These are phyloP conservation scores for Aleiodes leptofemur DNA, from an alignment of 2,888 invertebrate species.

Conservation along the genomic window DNA sequence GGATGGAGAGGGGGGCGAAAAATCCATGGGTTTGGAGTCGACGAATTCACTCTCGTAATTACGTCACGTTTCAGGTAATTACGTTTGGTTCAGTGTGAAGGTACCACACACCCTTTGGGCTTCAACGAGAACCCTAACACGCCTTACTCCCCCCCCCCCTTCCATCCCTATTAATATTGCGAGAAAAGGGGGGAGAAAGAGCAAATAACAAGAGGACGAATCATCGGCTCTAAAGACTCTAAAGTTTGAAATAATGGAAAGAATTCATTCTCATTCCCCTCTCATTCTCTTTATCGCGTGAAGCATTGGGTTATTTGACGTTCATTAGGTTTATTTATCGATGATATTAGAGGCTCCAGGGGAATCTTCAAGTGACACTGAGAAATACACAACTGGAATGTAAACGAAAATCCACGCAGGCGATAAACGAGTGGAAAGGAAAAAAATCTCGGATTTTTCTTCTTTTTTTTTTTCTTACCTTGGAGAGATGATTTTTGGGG, in stretches of 20 bases:
- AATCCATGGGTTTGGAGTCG: constrained; percentile 23
- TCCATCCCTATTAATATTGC: background rate
- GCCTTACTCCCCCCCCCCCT: background rate
- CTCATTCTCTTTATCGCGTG: background rate
- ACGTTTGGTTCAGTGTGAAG: constrained; percentile 38
- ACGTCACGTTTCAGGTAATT: constrained; percentile 48
- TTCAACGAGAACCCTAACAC: constrained; percentile 22
- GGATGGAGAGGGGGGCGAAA: background rate
- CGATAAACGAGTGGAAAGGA: constrained; percentile 3
- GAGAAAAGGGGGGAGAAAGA: background rate
- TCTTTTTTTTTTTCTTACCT: constrained; percentile 14
- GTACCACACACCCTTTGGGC: constrained; percentile 22
- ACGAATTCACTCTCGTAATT: constrained; percentile 46
- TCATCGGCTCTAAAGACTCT: background rate
- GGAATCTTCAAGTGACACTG: constrained; percentile 29
- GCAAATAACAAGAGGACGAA: background rate
- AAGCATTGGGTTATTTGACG: background rate
- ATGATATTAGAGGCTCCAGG: background rate
- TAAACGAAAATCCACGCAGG: constrained; percentile 6
- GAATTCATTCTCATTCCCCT: too few relatives aligned
- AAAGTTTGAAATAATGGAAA: background rate
- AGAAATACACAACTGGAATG: constrained; percentile 21
- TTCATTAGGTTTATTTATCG: constrained; percentile 31
- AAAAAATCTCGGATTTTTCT: constrained; percentile 26
- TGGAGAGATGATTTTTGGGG: background rate